These are phyloP conservation scores for Colletes collaris DNA, from an alignment of 2,888 invertebrate species.

Conservation along the genomic window DNA sequence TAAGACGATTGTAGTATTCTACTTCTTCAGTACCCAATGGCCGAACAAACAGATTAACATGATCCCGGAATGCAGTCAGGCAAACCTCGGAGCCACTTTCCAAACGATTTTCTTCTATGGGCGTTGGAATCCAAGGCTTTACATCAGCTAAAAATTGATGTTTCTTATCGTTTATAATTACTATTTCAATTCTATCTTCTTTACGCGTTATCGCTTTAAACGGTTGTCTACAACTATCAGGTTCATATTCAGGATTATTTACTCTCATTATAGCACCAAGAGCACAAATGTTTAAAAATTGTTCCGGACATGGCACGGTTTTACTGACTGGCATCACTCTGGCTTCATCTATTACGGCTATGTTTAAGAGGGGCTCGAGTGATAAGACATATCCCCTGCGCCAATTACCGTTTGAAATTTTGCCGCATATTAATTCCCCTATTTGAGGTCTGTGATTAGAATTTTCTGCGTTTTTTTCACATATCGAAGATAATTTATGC, in stretches of 20 bases:
- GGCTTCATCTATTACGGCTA: slow-evolving; percentile 74
- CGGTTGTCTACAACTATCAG: slow-evolving; percentile 17
- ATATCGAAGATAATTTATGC: slow-evolving; percentile 43
- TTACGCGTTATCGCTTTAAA: slow-evolving; percentile 29
- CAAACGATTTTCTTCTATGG: not conserved
- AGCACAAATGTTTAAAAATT: slow-evolving; percentile 57
- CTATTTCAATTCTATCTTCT: slow-evolving; percentile 33
- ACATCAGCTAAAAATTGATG: slow-evolving; percentile 54
- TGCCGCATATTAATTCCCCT: slow-evolving; percentile 73
- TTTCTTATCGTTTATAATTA: not conserved
- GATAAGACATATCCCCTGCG: slow-evolving; percentile 73
- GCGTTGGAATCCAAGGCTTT: slow-evolving; percentile 67
- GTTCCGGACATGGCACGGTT: slow-evolving; percentile 63
- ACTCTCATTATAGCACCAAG: slow-evolving; percentile 68
- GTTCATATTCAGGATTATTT: slow-evolving; percentile 9
- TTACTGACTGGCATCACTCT: slow-evolving; percentile 55
- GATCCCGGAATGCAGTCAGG: slow-evolving; percentile 68
- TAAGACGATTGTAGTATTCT: slow-evolving; percentile 67
- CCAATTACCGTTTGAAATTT: slow-evolving; percentile 70
- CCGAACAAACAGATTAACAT: slow-evolving; percentile 68
- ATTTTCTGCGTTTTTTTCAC: slow-evolving; percentile 25
- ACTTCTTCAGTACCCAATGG: slow-evolving; percentile 62
- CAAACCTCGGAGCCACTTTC: slow-evolving; percentile 69
- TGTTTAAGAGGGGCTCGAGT: slow-evolving; percentile 57
- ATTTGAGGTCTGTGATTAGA: slow-evolving; percentile 60